Evolutionary conservation across 2,888 invertebrate species (phyloP), one percentile per base, ranked within the genome.

Genomic region (Sipha maydis): DNA sequence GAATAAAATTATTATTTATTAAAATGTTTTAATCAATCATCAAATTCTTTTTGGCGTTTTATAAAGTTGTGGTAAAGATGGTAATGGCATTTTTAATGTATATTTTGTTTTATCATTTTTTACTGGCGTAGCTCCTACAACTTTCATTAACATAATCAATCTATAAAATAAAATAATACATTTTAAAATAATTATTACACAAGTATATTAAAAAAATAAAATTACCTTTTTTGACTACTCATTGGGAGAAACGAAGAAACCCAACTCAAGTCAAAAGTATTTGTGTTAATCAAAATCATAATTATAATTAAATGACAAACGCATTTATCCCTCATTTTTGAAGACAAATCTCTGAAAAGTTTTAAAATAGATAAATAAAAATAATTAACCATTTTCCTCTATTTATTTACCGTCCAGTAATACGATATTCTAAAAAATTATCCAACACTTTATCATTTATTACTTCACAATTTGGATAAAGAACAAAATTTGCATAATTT

Each of bases 241-340:
- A 0, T 4, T 28, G 82, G 75, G 8, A 88, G 41, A 82, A 48
- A 88, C 61, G 80, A 25, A n/a, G 88, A 48, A n/a, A 88, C 8
- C 67, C 61, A 80, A 61, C 19, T 67, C 7, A 88, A 75, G 8
- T 88, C 80, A 34, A 88, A 25, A n/a, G n/a, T 21, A 76, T 73
- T 67, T 67, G 48, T 54, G 31, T 88, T 88, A 11, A 76, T 75
- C n/a, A 82, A 25, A 61, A 88, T 2, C 82, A 88, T 67, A 25
- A 88, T 75, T 38, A 88, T 88, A 48, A 88, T 82, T 82, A 88
- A 61, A 75, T 88, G 75, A 48, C 88, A 88, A 19, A 88, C 31
- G n/a, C 75, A 31, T 76, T 88, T 88, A 41, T 88, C 88, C 61
- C 82, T 88, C 88, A 88, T 88, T 14, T 82, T 88, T 8, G 80